These are phyloP conservation scores for Congeria kusceri DNA, from an alignment of 2,888 invertebrate genomes.

Conservation along the genomic window DNA sequence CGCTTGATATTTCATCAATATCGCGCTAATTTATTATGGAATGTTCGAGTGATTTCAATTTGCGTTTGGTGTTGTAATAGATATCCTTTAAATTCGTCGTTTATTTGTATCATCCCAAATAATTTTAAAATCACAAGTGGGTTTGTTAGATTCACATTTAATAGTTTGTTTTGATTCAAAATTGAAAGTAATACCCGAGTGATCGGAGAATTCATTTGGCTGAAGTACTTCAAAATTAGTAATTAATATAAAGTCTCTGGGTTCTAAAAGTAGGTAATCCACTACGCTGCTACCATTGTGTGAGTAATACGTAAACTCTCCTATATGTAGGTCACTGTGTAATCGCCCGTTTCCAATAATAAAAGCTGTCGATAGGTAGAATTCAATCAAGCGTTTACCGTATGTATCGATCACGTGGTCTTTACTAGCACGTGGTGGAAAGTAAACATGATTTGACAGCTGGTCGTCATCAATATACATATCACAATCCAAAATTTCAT, in stretches of 20 bases:
- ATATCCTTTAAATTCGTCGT: neutral
- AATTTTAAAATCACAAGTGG: too few species aligned
- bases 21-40: too few species aligned
- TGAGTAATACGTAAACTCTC: neutral
- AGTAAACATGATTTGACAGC: neutral
- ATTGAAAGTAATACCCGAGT: too few species aligned
- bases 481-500: neutral
- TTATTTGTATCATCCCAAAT: too few species aligned
- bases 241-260: neutral
- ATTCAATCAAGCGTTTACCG: neutral
- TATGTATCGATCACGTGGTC: slow-evolving; percentile 8
- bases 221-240: neutral
- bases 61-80: neutral
- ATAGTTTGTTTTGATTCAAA: too few species aligned
- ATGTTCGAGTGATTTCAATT: neutral
- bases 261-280: slow-evolving; percentile 7
- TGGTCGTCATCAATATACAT: neutral
- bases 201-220: too few species aligned
- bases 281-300: slow-evolving; percentile 1
- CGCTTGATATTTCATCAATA: too few species aligned
- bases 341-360: slow-evolving; percentile 5
- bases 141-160: too few species aligned
- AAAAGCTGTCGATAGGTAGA: neutral
- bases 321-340: neutral
- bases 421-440: neutral